Evolutionary conservation across 2,888 invertebrate genomes (phyloP).

Genomic region (Glyphotaelius pellucidus): DNA sequence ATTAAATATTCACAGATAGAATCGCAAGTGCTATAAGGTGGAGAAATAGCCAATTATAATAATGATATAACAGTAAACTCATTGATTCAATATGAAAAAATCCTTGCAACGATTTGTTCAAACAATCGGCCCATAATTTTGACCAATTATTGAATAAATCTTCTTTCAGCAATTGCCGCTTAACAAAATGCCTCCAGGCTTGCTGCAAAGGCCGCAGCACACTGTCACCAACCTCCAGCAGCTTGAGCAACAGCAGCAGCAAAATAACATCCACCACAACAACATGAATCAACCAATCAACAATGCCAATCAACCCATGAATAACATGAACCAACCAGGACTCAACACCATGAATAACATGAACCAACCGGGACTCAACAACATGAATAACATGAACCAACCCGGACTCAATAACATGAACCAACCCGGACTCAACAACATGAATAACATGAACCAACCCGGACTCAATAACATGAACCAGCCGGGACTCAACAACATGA

Average conservation of each 20-base stretch:
- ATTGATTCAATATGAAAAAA: no score
- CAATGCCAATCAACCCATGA: constrained; percentile 69
- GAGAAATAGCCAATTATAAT: no score
- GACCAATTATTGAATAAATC: constrained; percentile 59
- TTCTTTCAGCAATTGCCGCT: constrained; percentile 40
- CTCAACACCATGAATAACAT: constrained; percentile 66
- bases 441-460: constrained; percentile 67
- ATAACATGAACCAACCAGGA: constrained; percentile 67
- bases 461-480: constrained; percentile 68
- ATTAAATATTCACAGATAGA: no score
- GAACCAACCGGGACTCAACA: constrained; percentile 66
- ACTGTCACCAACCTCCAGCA: constrained; percentile 54
- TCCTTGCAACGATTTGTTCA: no score
- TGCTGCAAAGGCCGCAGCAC: constrained; percentile 45
- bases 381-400: no score
- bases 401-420: constrained; percentile 56
- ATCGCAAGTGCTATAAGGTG: no score
- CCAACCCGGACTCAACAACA: constrained; percentile 27
- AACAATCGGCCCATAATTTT: background rate
- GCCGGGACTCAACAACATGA: constrained; percentile 67
- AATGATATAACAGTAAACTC: no score
- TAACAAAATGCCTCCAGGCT: constrained; percentile 49
- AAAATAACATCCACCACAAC: constrained; percentile 30
- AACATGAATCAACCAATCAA: constrained; percentile 67
- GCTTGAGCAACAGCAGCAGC: constrained; percentile 59